Base-by-base conservation (phyloP, 2,888 invertebrate genomes). In the Oxytorus armatus region DNA sequence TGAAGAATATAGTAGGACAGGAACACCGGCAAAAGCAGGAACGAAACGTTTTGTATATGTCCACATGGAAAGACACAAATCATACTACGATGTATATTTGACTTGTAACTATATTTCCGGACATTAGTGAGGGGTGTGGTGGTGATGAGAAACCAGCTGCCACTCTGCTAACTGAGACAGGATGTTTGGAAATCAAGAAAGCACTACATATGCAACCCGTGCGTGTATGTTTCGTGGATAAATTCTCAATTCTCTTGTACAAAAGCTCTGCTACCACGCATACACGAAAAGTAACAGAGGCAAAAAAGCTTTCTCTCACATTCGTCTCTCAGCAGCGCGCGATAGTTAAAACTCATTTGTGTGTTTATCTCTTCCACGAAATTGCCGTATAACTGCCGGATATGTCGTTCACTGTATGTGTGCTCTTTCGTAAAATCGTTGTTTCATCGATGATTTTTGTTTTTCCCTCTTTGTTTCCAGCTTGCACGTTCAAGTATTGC, bases 51-150 rank as follows among this genome's bases (percentile, higher is more conserved):
- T 29, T 29, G 29, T 29, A 29, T 29, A 29, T 29, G 29, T 3
- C 1, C 3, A 42, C 42, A 21, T 33, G 10, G 23, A 33, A 42
- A 44, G 11, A 16, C 51, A 36, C 29, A 51, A 73, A 78, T 66
- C 21, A 33, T 33, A 14, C 33, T 11, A 51, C 63, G 61, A 39
- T 51, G 73, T 68, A 66, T 78, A 78, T 78, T 78, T 73, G 25
- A 73, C 51, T 66, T 59, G 63, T 74, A 57, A 53, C 51, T 66
- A 36, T 74, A 74, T 74, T 65, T 65, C 73, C 65, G 73, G 73
- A 39, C 42, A 74, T 72, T 29, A 51, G 51, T 4, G 25, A 72
- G 51, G 16, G 55, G 5, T 51, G 16, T 0, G 39, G 57, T 39
- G 36, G n/a, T n/a, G n/a, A n/a, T 66, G 66, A 49, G 57, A 55